Evolutionary conservation across 2,113 vertebrate genomes (phyloP), one percentile per base, ranked within the genome.

Genomic region (Hydropotes inermis): DNA sequence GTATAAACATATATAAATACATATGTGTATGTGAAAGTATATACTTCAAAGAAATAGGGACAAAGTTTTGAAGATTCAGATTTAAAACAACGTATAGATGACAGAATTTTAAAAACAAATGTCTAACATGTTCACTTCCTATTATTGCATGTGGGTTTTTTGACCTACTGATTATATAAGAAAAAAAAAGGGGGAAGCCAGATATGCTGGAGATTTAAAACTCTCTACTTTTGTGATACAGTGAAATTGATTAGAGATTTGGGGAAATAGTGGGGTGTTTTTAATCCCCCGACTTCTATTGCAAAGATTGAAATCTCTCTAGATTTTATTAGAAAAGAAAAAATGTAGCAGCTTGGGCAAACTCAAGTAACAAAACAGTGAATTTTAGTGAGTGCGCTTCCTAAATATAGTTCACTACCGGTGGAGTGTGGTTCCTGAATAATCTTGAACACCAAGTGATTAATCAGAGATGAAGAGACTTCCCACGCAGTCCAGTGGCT

Each of bases 161-260:
- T 84, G 36, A 92, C 96, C 87, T 74, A 92, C 54, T 95, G 55
- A 93, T 50, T 87, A 36, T 57, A 70, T 70, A 60, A 88, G 85
- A 70, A 55, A 76, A 85, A 61, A 78, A 82, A 79, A 79, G n/a
- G 54, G 14, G 91, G 93, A 89, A 95, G 94, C 57, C 79, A 85
- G 67, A 67, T 85, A 88, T 95, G 96, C 82, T 94, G 86, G 93
- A 96, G 45, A 96, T 93, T 95, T 96, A 28, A 76, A 95, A 97
- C 94, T 95, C 87, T 88, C 33, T 86, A 33, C 78, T 55, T 58
- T 92, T 82, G 54, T 94, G 76, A 89, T 55, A 94, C 55, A 97
- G 86, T 54, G 81, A 78, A 97, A 97, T 92, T 83, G 30, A 85
- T 45, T 47, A 67, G 52, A 89, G 33, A 25, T 28, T 47, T 21